Evolutionary conservation across 2,888 invertebrate species (phyloP), one percentile per base, ranked within the genome.

Genomic region (Maniola hyperantus): DNA sequence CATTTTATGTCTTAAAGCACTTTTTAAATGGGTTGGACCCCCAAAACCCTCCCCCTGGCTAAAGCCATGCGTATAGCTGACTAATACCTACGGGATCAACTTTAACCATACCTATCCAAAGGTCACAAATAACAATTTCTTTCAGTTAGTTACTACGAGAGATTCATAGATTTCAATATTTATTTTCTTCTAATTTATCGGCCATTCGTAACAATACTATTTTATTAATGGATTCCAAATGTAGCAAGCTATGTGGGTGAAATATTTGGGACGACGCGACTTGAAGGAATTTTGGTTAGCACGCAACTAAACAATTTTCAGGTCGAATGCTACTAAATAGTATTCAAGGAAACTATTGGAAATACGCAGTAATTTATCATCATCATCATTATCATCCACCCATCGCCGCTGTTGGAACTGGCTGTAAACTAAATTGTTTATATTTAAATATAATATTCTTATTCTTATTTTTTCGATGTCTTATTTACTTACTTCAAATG

Each of bases 191-290:
- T n/a, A 54, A 34, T 34, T 34, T 7, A 54, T 34, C 10, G 34
- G 15, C 34, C 6, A n/a, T 54, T 36, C 15, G 34, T n/a, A 54
- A 53, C 39, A 58, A 58, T 44, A 11, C 26, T 58, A 20, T n/a
- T 34, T 54, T 44, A 58, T 58, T 58, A 26, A 58, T 48, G 18
- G 34, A 59, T 34, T 34, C 34, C 33, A 34, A 59, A 33, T 36
- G 18, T 36, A 55, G 13, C 50, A 11, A 13, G 50, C 15, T 36
- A 36, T 8, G 15, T 5, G 46, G 46, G 33, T 46, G 48, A 48
- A 46, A 59, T 26, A 48, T 48, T 48, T 48, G 10, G 33, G 11
- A 11, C 20, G 42, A 26, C 26, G 44, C 15, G 13, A 13, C 42
- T 20, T 20, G 33, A 59, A n/a, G 59, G 33, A 10, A 48, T 59